phyloP scores from a whole-genome alignment of 2,888 invertebrate species.

The Molanna angustata region DNA sequence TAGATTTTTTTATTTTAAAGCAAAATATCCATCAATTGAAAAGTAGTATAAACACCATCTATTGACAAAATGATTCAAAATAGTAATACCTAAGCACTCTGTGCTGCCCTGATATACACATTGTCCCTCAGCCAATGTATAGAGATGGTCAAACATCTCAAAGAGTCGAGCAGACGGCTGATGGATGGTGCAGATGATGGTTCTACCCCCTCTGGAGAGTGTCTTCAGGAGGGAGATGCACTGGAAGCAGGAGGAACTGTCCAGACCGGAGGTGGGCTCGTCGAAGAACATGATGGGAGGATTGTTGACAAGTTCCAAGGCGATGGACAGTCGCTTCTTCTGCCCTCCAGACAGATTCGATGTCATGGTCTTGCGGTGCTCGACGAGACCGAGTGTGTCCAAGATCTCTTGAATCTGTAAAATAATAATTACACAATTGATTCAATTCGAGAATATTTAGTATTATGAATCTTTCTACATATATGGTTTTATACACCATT shows the following conservation, averaged over 20 bases:
- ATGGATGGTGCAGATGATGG: slow-evolving; percentile 94
- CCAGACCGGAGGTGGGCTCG: slow-evolving; percentile 94
- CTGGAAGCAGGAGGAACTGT: slow-evolving; percentile 94
- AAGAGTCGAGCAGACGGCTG: slow-evolving; percentile 95
- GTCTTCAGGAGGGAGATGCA: slow-evolving; percentile 88
- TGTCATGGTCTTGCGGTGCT: slow-evolving; percentile 87
- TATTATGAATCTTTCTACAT: too few species aligned
- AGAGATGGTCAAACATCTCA: slow-evolving; percentile 95
- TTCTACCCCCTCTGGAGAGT: slow-evolving; percentile 85
- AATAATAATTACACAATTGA: slow-evolving; percentile 3
- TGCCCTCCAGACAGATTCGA: slow-evolving; percentile 92
- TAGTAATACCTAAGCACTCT: slow-evolving; percentile 77
- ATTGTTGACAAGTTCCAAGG: slow-evolving; percentile 91
- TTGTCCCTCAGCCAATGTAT: slow-evolving; percentile 90
- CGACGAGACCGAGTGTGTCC: slow-evolving; percentile 81
- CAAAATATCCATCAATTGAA: too few species aligned
- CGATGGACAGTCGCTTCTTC: slow-evolving; percentile 92
- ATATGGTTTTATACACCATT: too few species aligned
- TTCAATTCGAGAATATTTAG: background rate
- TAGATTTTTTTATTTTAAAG: too few species aligned
- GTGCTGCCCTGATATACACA: slow-evolving; percentile 94
- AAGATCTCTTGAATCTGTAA: slow-evolving; percentile 87
- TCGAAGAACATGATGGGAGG: slow-evolving; percentile 98
- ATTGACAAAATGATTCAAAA: too few species aligned
- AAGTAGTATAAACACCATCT: too few species aligned